Evolutionary conservation across 64 coral and sea anemone genomes (phyloP), one percentile per base, ranked within the genome.

Genomic region (Anthopleura sola): DNA sequence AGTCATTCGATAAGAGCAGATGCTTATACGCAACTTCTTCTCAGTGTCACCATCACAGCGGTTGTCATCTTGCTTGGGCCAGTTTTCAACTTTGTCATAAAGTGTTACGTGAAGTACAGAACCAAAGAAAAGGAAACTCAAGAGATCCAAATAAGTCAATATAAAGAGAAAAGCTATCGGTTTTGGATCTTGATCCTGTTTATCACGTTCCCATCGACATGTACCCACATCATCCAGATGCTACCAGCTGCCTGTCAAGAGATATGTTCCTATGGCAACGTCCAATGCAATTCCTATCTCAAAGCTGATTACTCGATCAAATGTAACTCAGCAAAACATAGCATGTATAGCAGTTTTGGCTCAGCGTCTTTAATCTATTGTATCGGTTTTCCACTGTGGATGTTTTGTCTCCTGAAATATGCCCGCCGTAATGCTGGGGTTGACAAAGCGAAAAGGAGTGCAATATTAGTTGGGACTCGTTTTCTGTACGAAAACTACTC

Each of bases 171-270:
- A 21, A 18, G 54, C 24, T 77, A 77, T 39, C 29, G 74, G 40
- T 44, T 44, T 2, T 44, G 4, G 40, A 44, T 44, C 40, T 44
- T 44, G 40, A 44, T 44, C 40, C 24, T 88, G 10, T 88, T 88
- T 64, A 34, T 88, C 5, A 55, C 78, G 2, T 88, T 78, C 37
- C 86, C 86, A 62, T 48, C 75, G 3, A 80, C 76, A 1, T 88
- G 75, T 38, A 37, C 37, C 18, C 29, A 79, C 40, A 44, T 44
- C 40, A 44, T 44, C 40, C 40, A 44, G 40, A 44, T 44, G 40
- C 40, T 44, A 6, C 86, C 76, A 20, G 14, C 56, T 20, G 37
- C 86, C n/a, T 88, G 86, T 20, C 86, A 88, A 20, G 51, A 88
- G 47, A 18, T 88, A 0, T 88, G 68, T 21, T 32, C 29, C 7